phyloP scores from a whole-genome alignment of 2,113 vertebrate species.

The Phrynosoma blainvillii region DNA sequence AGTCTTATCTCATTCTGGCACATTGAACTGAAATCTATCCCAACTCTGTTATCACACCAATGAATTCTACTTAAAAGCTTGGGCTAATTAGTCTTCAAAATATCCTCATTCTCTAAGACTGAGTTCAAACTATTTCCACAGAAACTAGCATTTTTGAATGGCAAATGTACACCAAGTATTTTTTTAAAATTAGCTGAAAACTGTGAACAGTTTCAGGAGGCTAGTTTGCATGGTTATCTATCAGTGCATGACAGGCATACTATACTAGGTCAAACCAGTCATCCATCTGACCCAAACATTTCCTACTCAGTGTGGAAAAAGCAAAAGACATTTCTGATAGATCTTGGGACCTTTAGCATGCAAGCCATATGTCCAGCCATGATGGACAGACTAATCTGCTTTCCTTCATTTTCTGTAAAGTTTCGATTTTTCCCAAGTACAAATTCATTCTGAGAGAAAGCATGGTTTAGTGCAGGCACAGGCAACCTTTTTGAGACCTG shows the following conservation, averaged over 20 bases:
- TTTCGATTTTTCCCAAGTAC: no score
- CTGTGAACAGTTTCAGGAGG: conserved; percentile 7
- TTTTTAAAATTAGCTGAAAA: conserved; percentile 12
- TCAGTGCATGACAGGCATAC: not conserved
- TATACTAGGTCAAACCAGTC: not conserved
- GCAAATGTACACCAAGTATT: rapidly evolving
- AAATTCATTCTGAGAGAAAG: no score
- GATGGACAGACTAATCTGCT: no score
- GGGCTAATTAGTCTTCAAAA: not conserved
- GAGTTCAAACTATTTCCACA: conserved; percentile 6
- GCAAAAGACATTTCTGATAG: no score
- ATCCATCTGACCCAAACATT: not conserved
- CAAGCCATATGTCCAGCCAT: not conserved
- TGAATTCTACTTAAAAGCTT: not conserved
- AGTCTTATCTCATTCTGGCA: rapidly evolving
- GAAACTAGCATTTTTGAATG: not conserved
- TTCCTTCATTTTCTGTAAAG: no score
- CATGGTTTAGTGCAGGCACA: no score
- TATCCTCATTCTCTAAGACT: not conserved
- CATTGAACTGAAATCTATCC: not conserved
- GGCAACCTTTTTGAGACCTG: no score
- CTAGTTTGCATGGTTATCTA: not conserved
- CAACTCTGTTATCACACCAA: not conserved
- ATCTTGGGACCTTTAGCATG: not conserved
- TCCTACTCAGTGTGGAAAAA: not conserved